Percentiles rank a stretch among this genome's conserved stretches.
These are phyloP conservation scores for Kryphioiulus occultus DNA, from an alignment of 2,888 invertebrate genomes.

Conservation along the genomic window DNA sequence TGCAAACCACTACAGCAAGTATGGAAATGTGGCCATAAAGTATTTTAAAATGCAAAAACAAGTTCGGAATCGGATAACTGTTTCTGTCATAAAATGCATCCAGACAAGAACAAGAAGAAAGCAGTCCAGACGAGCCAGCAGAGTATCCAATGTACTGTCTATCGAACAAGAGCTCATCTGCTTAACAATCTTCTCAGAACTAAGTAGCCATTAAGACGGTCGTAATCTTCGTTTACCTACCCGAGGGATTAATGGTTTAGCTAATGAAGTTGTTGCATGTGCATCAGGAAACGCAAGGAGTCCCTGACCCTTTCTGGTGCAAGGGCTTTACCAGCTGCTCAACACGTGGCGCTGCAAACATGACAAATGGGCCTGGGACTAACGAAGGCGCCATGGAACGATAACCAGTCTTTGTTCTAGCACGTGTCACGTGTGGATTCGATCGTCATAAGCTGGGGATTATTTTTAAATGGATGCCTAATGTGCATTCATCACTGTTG, in stretches of 20 bases:
- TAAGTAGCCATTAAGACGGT: neutral
- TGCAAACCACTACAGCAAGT: too few species aligned
- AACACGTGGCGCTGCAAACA: neutral
- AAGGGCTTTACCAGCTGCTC: neutral
- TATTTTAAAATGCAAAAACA: too few species aligned
- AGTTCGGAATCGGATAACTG: too few species aligned
- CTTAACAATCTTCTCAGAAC: neutral
- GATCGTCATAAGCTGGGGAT: neutral
- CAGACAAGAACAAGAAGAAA: neutral
- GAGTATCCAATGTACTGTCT: neutral
- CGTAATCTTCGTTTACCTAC: neutral
- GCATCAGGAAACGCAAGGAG: neutral
- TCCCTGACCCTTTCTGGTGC: neutral
- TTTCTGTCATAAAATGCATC: neutral
- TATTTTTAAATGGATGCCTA: neutral
- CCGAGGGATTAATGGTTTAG: neutral
- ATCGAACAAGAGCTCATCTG: neutral
- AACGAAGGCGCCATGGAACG: neutral
- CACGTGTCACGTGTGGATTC: neutral
- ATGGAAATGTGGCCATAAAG: too few species aligned
- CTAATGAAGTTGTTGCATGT: neutral
- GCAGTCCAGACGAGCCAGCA: neutral
- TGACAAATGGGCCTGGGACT: neutral
- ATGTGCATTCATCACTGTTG: neutral
- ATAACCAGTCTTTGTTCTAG: neutral